A percentile compares a stretch with the other conserved stretches of the same genome.
These are phyloP conservation scores for Hedychridium roseum DNA, from an alignment of 2,888 invertebrate species.

Conservation along the genomic window DNA sequence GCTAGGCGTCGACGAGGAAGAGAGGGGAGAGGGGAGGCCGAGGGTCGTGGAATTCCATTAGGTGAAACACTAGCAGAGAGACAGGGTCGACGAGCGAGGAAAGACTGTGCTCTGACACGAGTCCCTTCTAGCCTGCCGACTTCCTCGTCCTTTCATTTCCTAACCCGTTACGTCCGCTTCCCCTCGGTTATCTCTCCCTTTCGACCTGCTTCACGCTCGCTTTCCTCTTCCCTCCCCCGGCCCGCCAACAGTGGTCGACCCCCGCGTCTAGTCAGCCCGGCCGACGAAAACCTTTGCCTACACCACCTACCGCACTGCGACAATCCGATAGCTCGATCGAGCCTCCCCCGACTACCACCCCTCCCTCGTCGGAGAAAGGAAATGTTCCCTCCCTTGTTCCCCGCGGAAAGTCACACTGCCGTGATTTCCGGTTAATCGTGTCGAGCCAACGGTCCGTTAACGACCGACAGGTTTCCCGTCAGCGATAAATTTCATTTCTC, in stretches of 20 bases:
- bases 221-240: background rate
- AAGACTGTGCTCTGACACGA: background rate
- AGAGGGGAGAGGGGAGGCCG: too few species aligned
- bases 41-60: too few species aligned
- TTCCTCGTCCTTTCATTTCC: background rate
- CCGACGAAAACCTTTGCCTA: conserved; percentile 44
- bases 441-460: background rate
- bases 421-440: background rate
- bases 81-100: background rate
- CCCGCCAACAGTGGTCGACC: conserved; percentile 40
- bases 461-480: background rate
- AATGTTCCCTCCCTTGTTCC: background rate
- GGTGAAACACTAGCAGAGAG: background rate
- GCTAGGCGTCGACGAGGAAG: too few species aligned
- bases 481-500: too few species aligned
- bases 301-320: conserved; percentile 59
- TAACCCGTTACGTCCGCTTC: conserved; percentile 7
- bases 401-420: too few species aligned
- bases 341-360: conserved; percentile 26
- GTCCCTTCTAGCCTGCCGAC: background rate
- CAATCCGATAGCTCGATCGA: conserved; percentile 56
- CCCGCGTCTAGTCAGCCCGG: conserved; percentile 26
- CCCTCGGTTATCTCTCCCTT: background rate
- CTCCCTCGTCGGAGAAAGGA: too few species aligned
- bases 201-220: background rate